Percentiles rank a stretch among this genome's conserved stretches.
These are phyloP conservation scores for Serripes groenlandicus DNA, from an alignment of 2,888 invertebrate genomes.

Conservation along the genomic window DNA sequence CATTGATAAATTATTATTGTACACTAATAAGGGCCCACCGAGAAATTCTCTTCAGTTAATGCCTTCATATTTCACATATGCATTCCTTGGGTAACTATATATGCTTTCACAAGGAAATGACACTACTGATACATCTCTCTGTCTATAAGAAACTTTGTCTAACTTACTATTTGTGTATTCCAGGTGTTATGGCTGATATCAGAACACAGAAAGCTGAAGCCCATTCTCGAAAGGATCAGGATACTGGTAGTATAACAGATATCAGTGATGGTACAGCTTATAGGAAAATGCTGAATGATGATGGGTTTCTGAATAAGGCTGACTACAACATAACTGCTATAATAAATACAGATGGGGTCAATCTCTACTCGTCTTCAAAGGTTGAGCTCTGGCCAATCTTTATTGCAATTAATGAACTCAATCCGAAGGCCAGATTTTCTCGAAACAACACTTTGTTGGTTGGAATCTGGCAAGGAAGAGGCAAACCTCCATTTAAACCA, in stretches of 20 bases:
- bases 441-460: constrained; percentile 49
- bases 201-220: too few species aligned
- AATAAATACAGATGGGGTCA: constrained; percentile 34
- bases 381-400: constrained; percentile 44
- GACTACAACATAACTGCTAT: constrained; percentile 40
- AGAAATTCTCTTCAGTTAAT: too few species aligned
- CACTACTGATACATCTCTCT: background rate
- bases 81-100: constrained; percentile 35
- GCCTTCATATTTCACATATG: too few species aligned
- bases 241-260: too few species aligned
- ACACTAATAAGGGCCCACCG: too few species aligned
- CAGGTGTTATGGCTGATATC: too few species aligned
- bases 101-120: constrained; percentile 34
- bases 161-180: too few species aligned
- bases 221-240: too few species aligned
- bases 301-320: constrained; percentile 21
- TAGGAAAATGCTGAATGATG: too few species aligned
- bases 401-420: constrained; percentile 41
- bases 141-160: too few species aligned
- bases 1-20: too few species aligned
- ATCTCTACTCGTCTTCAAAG: constrained; percentile 29
- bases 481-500: constrained; percentile 53
- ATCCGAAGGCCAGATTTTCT: constrained; percentile 33
- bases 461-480: constrained; percentile 65
- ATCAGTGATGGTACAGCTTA: too few species aligned